phyloP scores from a whole-genome alignment of 2,888 invertebrate species.

The Parochlus steinenii region DNA sequence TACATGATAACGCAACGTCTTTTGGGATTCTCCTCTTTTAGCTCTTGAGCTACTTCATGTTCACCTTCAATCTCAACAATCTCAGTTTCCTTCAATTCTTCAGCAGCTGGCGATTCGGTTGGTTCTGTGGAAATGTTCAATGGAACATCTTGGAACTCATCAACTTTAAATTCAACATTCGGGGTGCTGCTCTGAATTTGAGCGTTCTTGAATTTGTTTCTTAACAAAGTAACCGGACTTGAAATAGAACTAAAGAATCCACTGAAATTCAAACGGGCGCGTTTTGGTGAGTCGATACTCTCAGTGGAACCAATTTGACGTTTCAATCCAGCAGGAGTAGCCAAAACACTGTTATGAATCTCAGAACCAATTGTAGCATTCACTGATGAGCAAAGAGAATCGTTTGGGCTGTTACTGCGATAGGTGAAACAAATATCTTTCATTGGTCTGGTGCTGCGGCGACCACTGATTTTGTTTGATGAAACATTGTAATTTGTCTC shows the following conservation, averaged over 20 bases:
- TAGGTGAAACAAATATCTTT: conserved; percentile 8
- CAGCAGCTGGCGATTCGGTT: too few relatives aligned
- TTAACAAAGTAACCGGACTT: conserved; percentile 1
- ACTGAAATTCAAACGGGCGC: conserved; percentile 5
- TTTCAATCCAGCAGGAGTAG: conserved; percentile 5
- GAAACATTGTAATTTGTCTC: not conserved
- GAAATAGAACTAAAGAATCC: conserved; percentile 6
- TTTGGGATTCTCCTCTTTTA: too few relatives aligned
- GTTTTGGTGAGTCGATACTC: conserved; percentile 4
- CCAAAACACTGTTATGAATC: not conserved
- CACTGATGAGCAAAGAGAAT: not conserved
- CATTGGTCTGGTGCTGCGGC: conserved; percentile 7
- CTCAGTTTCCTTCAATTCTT: too few relatives aligned
- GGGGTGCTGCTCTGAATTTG: too few relatives aligned
- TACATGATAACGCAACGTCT: too few relatives aligned
- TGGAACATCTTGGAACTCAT: too few relatives aligned
- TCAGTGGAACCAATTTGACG: conserved; percentile 4
- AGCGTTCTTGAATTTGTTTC: conserved; percentile 8
- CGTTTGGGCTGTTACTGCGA: conserved; percentile 2
- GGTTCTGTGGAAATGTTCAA: too few relatives aligned
- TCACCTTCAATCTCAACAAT: too few relatives aligned
- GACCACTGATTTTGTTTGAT: conserved; percentile 2
- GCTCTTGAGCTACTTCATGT: too few relatives aligned
- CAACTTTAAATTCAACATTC: too few relatives aligned
- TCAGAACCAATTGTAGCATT: conserved; percentile 9